Base-by-base conservation (phyloP, 1,140 invertebrate species). In the Popillia japonica region DNA sequence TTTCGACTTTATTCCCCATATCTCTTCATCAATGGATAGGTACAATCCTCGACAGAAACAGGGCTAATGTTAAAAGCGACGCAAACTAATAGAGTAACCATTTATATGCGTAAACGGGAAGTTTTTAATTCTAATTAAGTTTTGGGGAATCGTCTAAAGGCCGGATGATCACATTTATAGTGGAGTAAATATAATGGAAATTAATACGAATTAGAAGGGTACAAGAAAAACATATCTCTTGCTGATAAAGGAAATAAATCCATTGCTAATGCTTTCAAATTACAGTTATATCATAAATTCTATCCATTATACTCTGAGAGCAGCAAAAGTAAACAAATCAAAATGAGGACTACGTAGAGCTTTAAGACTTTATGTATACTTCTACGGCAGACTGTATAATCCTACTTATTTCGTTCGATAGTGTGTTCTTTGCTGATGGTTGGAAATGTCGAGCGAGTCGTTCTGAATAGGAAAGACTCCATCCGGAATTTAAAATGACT, bases 401-500 rank as follows among this genome's bases (percentile, higher is more conserved):
- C 17, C 48, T 55, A 55, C 48, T 55, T 55, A 14, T 17, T 55
- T n/a, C 11, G 14, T 55, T 55, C 48, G 14, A 14, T 55, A 55
- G 17, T 55, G 48, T 7, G 6, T 6, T 55, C 48, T 55, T 55
- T 55, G 48, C 48, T n/a, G 48, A 55, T 55, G 48, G 44, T 48
- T 48, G 10, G 44, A 48, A 64, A 64, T 17, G 59, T 64, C 20
- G 22, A 20, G 9, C 59, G 10, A 23, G 8, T 68, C 61, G 27
- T 27, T 34, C 61, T 68, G 61, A 68, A 68, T 68, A 34, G 61
- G 3, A 27, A 27, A 64, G 61, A 34, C 61, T 9, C 23, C 61
- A 22, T 68, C 61, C 61, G 61, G 61, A 68, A 17, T 23, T 27
- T 34, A 34, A 68, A 68, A 68, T 68, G 61, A 68, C 61, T 68